phyloP scores from a whole-genome alignment of 1,140 invertebrate genomes.

The Agrypnia vestita region DNA sequence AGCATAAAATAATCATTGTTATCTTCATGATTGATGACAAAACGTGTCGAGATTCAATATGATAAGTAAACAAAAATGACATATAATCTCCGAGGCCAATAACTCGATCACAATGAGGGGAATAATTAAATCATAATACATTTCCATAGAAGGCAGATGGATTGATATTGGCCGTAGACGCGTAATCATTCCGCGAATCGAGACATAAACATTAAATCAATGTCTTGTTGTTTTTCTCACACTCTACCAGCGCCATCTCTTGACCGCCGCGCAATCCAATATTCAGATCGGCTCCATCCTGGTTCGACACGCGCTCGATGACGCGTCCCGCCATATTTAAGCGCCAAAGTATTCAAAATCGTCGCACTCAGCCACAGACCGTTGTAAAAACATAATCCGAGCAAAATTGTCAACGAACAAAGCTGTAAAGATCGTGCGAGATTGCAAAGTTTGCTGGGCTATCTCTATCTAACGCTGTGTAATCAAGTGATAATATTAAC shows the following conservation, averaged over 20 bases:
- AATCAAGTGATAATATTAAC: too few species aligned
- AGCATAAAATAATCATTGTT: too few species aligned
- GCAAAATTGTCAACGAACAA: slow-evolving; percentile 13
- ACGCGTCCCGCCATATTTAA: slow-evolving; percentile 10
- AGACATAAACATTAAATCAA: not conserved
- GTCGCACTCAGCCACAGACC: not conserved
- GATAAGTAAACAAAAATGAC: too few species aligned
- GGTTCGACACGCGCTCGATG: not conserved
- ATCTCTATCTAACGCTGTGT: too few species aligned
- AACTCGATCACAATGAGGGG: too few species aligned
- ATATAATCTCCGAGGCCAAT: too few species aligned
- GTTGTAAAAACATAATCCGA: slow-evolving; percentile 23
- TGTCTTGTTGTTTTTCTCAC: not conserved
- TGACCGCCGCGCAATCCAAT: not conserved
- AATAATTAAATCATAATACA: too few species aligned
- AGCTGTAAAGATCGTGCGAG: not conserved
- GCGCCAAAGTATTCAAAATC: slow-evolving; percentile 15
- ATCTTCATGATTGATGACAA: too few species aligned
- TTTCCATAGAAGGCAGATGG: too few species aligned
- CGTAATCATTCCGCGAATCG: too few species aligned
- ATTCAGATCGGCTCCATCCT: not conserved
- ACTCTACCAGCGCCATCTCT: slow-evolving; percentile 27
- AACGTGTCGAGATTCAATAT: too few species aligned
- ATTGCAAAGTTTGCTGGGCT: not conserved
- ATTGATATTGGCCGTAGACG: too few species aligned